Evolutionary conservation across 2,113 vertebrate species (phyloP).

Genomic region (Synodontis membranacea): DNA sequence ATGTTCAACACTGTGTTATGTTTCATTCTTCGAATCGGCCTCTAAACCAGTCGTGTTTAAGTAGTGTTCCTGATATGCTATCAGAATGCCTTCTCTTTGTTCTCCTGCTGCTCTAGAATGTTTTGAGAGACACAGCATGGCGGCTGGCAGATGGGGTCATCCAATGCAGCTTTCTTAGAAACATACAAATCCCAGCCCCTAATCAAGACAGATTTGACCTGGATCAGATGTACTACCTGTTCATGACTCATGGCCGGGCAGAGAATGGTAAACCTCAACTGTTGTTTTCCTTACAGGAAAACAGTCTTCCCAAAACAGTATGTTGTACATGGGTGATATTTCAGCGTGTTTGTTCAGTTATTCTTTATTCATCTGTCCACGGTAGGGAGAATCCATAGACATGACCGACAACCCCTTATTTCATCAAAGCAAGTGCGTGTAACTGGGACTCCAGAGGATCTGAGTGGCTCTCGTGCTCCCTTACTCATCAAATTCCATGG

Average conservation of each 20-base stretch:
- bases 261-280: conserved; percentile 63
- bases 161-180: conserved; percentile 83
- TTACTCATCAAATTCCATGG: conserved; percentile 79
- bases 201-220: conserved; percentile 74
- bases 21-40: neutral
- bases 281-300: neutral
- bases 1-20: neutral
- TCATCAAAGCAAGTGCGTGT: conserved; percentile 69
- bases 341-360: neutral
- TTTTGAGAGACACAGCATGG: conserved; percentile 75
- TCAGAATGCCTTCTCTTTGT: neutral
- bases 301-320: neutral
- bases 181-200: conserved; percentile 61
- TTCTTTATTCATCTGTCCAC: neutral
- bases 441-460: conserved; percentile 64
- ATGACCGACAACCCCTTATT: conserved; percentile 79
- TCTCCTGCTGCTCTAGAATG: conserved; percentile 64
- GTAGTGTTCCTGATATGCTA: neutral
- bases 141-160: conserved; percentile 75
- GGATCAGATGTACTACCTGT: conserved; percentile 80
- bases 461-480: conserved; percentile 75
- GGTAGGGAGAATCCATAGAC: conserved; percentile 72
- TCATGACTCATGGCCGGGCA: conserved; percentile 78
- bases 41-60: neutral
- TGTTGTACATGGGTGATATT: neutral